Percentiles rank a stretch among this genome's conserved stretches.
Evolutionary conservation across 2,888 invertebrate genomes (phyloP).

Genomic region (Trichopoda pennipes): DNA sequence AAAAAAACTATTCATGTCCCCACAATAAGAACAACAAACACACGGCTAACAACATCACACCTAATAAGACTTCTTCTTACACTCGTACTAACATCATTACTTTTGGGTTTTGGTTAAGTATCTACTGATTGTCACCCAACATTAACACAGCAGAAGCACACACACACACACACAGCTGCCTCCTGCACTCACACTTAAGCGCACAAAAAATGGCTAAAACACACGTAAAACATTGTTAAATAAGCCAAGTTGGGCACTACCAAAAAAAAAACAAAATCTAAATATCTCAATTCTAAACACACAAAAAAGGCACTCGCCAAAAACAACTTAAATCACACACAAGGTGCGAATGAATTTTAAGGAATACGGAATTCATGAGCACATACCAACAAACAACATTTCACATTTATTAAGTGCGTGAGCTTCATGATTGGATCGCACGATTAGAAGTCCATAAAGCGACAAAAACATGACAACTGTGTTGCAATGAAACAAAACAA

Average conservation of each 20-base stretch:
- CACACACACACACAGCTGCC: conserved; percentile 37
- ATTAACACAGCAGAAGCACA: conserved; percentile 35
- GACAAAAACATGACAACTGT: conserved; percentile 81
- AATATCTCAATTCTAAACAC: conserved; percentile 80
- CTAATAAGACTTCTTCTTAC: conserved; percentile 52
- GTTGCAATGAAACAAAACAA: conserved; percentile 64
- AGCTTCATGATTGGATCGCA: conserved; percentile 81
- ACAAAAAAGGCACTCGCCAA: conserved; percentile 67
- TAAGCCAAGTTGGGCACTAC: conserved; percentile 48
- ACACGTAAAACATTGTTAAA: conserved; percentile 63
- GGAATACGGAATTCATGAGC: conserved; percentile 47
- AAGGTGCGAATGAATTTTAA: conserved; percentile 61
- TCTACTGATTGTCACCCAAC: conserved; percentile 78
- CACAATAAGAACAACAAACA: conserved; percentile 28
- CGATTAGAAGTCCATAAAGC: conserved; percentile 82
- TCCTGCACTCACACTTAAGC: conserved; percentile 30
- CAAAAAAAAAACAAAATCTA: conserved; percentile 72
- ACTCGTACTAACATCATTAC: conserved; percentile 61
- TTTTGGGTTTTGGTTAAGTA: conserved; percentile 69
- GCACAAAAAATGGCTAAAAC: conserved; percentile 38
- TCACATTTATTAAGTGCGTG: conserved; percentile 79
- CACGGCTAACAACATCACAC: conserved; percentile 37
- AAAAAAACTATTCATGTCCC: conserved; percentile 29
- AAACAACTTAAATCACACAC: conserved; percentile 51
- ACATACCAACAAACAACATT: conserved; percentile 54